Evolutionary conservation across 1,140 invertebrate species (phyloP).

Genomic region (Chionoecetes opilio): DNA sequence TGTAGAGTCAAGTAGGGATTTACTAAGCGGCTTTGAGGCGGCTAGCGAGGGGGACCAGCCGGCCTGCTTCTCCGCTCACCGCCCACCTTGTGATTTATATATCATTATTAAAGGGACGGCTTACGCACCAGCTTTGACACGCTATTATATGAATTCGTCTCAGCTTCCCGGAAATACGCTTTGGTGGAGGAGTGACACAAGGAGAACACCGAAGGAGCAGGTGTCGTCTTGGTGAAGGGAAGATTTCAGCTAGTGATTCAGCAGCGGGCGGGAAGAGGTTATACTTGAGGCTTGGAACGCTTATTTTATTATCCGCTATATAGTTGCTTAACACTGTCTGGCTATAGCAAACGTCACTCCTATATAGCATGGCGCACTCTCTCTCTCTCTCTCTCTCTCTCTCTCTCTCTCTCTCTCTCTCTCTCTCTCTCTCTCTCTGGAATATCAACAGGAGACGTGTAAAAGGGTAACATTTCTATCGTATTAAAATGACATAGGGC

Average conservation of each 20-base stretch:
- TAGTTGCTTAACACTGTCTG: background rate
- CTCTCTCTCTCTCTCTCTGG: slow-evolving; percentile 37
- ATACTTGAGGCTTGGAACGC: background rate
- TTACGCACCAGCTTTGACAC: background rate
- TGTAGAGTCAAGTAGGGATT: slow-evolving; percentile 76
- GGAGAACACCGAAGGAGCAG: background rate
- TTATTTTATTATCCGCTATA: background rate
- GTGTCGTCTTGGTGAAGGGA: background rate
- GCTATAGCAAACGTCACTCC: background rate
- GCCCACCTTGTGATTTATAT: background rate
- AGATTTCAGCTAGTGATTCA: background rate
- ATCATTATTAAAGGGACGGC: slow-evolving; percentile 13
- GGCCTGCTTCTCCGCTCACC: background rate
- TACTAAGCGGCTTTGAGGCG: slow-evolving; percentile 46
- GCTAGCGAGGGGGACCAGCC: background rate
- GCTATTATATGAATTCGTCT: background rate
- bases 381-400: background rate
- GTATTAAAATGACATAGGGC: no score
- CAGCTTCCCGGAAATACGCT: background rate
- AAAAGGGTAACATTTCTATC: no score
- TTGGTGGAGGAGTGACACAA: background rate
- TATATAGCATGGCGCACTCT: background rate
- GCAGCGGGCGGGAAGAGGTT: background rate
- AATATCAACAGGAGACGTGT: no score
- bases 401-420: slow-evolving; percentile 21